Evolutionary conservation across 2,888 invertebrate species (phyloP).

Genomic region (Cheilosia variabilis): DNA sequence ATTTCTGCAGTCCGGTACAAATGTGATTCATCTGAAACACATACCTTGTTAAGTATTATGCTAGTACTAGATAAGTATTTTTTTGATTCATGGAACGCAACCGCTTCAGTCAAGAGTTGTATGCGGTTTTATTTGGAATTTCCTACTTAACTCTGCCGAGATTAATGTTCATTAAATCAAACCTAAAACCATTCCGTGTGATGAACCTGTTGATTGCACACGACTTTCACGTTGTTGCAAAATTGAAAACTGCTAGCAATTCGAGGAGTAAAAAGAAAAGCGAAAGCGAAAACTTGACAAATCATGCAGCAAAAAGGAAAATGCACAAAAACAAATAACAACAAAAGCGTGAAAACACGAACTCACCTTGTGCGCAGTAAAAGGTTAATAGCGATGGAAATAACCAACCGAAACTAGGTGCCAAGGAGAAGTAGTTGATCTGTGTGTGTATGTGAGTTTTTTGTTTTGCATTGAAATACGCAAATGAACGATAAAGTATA

Average conservation of each 20-base stretch:
- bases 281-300: constrained; percentile 56
- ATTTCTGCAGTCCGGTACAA: too few species aligned
- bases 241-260: constrained; percentile 47
- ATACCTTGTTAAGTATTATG: too few species aligned
- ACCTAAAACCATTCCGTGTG: constrained; percentile 9
- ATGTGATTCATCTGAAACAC: too few species aligned
- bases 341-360: constrained; percentile 61
- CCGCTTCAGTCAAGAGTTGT: too few species aligned
- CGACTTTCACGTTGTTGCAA: constrained; percentile 54
- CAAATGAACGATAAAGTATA: background rate
- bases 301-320: constrained; percentile 37
- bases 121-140: too few species aligned
- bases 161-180: too few species aligned
- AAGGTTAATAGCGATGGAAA: constrained; percentile 67
- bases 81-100: too few species aligned
- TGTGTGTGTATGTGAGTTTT: background rate
- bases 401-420: constrained; percentile 49
- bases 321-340: constrained; percentile 60
- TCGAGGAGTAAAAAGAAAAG: constrained; percentile 30
- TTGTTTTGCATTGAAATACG: constrained; percentile 19
- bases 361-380: constrained; percentile 70
- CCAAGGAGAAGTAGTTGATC: constrained; percentile 46
- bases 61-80: too few species aligned
- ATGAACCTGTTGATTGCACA: constrained; percentile 65
- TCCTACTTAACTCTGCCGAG: too few species aligned